Evolutionary conservation across 2,888 invertebrate genomes (phyloP).

Genomic region (Nezara viridula): DNA sequence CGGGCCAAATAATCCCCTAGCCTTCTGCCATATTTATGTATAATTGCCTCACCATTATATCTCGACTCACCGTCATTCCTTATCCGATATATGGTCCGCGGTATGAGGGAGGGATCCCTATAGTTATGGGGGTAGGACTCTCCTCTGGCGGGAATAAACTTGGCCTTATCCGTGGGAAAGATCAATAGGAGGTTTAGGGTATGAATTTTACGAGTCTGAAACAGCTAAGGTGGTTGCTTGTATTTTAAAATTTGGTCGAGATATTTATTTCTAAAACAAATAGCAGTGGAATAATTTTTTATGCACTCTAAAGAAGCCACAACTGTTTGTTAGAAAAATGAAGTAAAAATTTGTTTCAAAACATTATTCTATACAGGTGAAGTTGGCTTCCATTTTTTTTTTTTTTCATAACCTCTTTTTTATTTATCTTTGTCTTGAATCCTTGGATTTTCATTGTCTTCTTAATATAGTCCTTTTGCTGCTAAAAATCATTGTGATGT

Average conservation of each 20-base stretch:
- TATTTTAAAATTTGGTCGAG: not conserved
- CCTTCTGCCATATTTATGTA: constrained; percentile 35
- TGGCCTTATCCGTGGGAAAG: not conserved
- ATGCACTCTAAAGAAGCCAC: too few relatives aligned
- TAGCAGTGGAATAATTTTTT: too few relatives aligned
- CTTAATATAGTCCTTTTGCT: too few relatives aligned
- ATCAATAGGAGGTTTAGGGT: not conserved
- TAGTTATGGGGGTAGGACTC: constrained; percentile 31
- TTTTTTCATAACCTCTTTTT: too few relatives aligned
- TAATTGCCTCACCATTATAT: constrained; percentile 7
- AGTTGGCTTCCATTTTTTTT: too few relatives aligned
- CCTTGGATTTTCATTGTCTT: too few relatives aligned
- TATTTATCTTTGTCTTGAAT: too few relatives aligned
- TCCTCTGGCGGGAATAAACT: constrained; percentile 19
- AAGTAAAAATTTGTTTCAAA: too few relatives aligned
- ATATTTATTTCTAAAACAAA: not conserved
- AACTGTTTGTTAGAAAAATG: too few relatives aligned
- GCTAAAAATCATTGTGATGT: too few relatives aligned
- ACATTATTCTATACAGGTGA: too few relatives aligned
- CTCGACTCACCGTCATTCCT: not conserved
- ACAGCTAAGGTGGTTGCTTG: not conserved
- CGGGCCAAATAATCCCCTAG: constrained; percentile 23
- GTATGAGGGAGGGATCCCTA: constrained; percentile 26
- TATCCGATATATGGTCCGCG: constrained; percentile 3
- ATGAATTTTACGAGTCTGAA: not conserved